Base-by-base conservation (phyloP, 35 echinoderm and acorn worm species). In the Anneissia japonica region DNA sequence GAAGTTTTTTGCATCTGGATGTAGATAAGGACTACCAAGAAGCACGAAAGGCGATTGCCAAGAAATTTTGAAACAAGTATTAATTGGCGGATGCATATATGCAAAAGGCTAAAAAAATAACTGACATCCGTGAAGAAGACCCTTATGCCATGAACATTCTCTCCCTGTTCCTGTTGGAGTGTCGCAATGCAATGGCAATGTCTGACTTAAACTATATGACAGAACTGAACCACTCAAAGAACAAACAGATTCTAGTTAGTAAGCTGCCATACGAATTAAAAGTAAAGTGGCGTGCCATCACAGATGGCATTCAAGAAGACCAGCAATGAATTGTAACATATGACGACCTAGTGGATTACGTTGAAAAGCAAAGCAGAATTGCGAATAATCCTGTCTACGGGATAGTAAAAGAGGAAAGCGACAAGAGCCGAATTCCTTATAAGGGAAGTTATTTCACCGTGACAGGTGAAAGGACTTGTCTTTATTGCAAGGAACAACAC, bases 351-450 rank as follows among this genome's bases (percentile, higher is more conserved):
- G 74, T 86, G 17, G 40, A 3, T 9, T 86, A 77, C 45, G 32
- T 86, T 11, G 38, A 34, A 9, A 77, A 38, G 32, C 33, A 86
- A 39, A 39, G 72, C 29, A n/a, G 72, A 1, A 38, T 76, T 0
- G 17, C 46, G 7, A 46, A 73, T 40, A 38, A 86, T 39, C 84
- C 84, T 39, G 36, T 77, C 10, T 86, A 77, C 32, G 72, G 84
- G n/a, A n/a, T n/a, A n/a, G n/a, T n/a, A n/a, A n/a, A n/a, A n/a
- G n/a, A n/a, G n/a, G n/a, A n/a, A n/a, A n/a, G n/a, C n/a, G n/a
- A 64, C 1, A 64, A 64, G 51, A 64, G 10, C 26, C 6, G 21
- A 6, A 64, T 19, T 9, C 51, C 4, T 43, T 6, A 43, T 43
- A 43, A 43, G 14, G 40, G 40, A 43, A 43, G 40, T 43, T 43